Evolutionary conservation across 2,113 vertebrate species (phyloP).

Genomic region (Drymodes brunneopygia): DNA sequence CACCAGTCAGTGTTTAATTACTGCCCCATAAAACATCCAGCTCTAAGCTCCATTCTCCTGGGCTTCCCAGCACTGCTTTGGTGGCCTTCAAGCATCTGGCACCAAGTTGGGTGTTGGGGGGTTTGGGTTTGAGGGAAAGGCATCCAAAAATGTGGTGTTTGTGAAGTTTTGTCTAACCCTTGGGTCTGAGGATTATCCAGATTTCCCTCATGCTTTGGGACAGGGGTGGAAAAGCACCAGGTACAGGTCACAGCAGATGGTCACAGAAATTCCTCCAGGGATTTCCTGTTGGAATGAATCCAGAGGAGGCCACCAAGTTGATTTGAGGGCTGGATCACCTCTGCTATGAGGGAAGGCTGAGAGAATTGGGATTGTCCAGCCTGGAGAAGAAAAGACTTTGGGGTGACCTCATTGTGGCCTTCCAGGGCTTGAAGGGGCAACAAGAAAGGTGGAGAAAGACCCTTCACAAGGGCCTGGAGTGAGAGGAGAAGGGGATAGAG

Average conservation of each 20-base stretch:
- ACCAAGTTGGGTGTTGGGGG: background rate
- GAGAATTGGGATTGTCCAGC: background rate
- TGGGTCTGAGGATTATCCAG: background rate
- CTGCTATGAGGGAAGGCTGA: background rate
- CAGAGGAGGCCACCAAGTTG: background rate
- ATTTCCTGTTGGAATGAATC: background rate
- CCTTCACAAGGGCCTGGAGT: background rate
- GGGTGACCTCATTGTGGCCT: background rate
- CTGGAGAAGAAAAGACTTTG: background rate
- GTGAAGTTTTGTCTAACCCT: background rate
- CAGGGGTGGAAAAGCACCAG: accelerated
- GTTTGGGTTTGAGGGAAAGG: background rate
- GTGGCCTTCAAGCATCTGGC: background rate
- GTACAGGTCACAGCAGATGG: accelerated
- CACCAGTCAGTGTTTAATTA: background rate
- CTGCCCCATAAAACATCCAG: background rate
- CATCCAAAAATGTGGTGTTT: background rate
- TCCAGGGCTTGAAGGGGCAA: background rate
- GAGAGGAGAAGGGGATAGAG: background rate
- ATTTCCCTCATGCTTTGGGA: background rate
- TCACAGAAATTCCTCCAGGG: background rate
- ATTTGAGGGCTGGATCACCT: background rate
- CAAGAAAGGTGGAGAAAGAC: background rate
- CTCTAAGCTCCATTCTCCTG: background rate
- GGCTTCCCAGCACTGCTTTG: background rate